Percentiles rank a stretch among this genome's conserved stretches.
Conservation (phyloP, 2,797 vertebrate genomes). For the Corythornis leucogaster region DNA sequence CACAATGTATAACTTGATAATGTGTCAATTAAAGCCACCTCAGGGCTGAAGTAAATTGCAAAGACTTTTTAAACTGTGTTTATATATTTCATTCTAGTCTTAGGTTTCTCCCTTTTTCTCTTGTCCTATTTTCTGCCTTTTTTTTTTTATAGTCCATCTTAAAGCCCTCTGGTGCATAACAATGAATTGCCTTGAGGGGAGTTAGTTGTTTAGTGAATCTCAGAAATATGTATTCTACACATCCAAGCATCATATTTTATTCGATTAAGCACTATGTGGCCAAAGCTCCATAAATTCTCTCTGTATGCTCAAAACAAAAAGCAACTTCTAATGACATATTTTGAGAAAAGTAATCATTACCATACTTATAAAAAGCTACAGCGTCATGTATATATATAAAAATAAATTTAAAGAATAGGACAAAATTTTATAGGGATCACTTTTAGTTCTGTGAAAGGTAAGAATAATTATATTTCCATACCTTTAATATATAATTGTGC, state of each 20-base stretch:
- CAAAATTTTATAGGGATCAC: not conserved
- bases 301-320: not conserved
- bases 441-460: not conserved
- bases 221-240: constrained; percentile 39
- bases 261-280: constrained; percentile 7
- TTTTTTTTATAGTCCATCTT: constrained; percentile 7
- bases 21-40: constrained; percentile 69
- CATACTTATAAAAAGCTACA: not conserved
- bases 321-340: not conserved
- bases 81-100: constrained; percentile 57
- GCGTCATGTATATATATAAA: not conserved
- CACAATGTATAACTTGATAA: constrained; percentile 65
- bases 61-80: constrained; percentile 65
- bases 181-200: constrained; percentile 60
- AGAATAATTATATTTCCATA: not conserved
- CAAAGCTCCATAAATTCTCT: not conserved
- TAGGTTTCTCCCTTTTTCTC: constrained; percentile 19
- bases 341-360: not conserved
- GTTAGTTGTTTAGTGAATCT: constrained; percentile 58
- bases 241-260: constrained; percentile 18
- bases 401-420: not conserved
- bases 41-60: constrained; percentile 58
- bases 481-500: not conserved
- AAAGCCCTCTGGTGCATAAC: constrained; percentile 56
- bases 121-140: not conserved